A percentile compares a stretch with the other conserved stretches of the same genome.
phyloP scores from a whole-genome alignment of 2,888 invertebrate genomes.

The Zygothrica quintamaculata region DNA sequence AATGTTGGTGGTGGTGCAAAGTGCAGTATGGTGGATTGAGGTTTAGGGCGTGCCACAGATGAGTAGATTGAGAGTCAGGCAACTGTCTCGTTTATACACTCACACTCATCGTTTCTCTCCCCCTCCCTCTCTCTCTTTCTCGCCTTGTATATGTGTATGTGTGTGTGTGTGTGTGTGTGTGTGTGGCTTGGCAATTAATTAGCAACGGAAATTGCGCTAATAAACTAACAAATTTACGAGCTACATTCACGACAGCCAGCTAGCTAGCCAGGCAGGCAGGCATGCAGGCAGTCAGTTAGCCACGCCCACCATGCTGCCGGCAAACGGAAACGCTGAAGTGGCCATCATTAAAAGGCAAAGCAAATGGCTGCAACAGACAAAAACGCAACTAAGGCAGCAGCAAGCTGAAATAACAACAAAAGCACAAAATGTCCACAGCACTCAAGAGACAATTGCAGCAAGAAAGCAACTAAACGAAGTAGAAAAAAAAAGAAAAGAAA shows the following conservation, averaged over 20 bases:
- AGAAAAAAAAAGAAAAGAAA: neutral
- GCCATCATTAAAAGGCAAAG: slow-evolving; percentile 70
- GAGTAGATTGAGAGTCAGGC: slow-evolving; percentile 38
- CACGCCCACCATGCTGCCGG: slow-evolving; percentile 27
- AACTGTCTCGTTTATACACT: slow-evolving; percentile 3
- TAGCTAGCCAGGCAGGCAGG: slow-evolving; percentile 19
- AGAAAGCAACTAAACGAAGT: no score
- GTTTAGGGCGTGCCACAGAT: slow-evolving; percentile 14
- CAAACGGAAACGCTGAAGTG: slow-evolving; percentile 69
- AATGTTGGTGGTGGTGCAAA: no score
- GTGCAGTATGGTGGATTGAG: neutral
- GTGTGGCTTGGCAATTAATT: slow-evolving; percentile 73
- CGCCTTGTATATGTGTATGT: slow-evolving; percentile 14
- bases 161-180: slow-evolving; percentile 31
- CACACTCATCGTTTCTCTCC: neutral
- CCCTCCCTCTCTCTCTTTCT: no score
- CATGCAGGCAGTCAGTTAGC: slow-evolving; percentile 11
- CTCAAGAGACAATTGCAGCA: slow-evolving; percentile 1
- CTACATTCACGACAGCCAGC: slow-evolving; percentile 67
- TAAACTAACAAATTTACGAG: slow-evolving; percentile 81
- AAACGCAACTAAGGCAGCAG: slow-evolving; percentile 9
- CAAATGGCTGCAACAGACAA: slow-evolving; percentile 41
- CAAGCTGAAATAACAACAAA: slow-evolving; percentile 10
- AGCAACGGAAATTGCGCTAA: slow-evolving; percentile 79
- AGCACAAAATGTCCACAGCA: slow-evolving; percentile 10